These are phyloP conservation scores for Crotalus helleri DNA, from an alignment of 2,113 vertebrate genomes.

Conservation along the genomic window DNA sequence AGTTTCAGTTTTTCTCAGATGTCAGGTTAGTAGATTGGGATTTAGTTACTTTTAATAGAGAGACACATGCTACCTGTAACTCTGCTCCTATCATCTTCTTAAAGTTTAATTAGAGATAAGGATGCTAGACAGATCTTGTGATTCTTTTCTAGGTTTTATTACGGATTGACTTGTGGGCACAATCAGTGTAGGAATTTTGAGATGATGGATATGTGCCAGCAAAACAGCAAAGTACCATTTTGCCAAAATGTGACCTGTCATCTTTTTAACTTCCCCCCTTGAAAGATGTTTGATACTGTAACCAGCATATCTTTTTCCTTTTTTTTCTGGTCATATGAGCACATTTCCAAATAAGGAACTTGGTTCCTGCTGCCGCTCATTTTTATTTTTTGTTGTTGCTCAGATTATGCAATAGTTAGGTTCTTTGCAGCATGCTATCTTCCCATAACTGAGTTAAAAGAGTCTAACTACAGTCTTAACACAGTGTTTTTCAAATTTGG, in stretches of 20 bases:
- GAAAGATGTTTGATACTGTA: not conserved
- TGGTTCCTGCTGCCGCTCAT: not conserved
- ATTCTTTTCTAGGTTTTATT: not conserved
- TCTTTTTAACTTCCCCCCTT: not conserved
- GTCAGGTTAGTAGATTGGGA: conserved; percentile 6
- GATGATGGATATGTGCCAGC: not conserved
- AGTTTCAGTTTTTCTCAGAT: not conserved
- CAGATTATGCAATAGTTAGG: not conserved
- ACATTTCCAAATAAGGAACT: not conserved
- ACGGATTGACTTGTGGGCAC: not conserved
- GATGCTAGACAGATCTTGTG: not conserved
- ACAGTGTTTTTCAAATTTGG: not conserved
- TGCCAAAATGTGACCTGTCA: not conserved
- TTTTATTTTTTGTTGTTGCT: not conserved
- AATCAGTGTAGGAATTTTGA: not conserved
- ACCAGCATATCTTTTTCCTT: not conserved
- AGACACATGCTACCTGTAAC: not conserved
- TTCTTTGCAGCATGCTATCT: not conserved
- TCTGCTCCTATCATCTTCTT: conserved; percentile 18
- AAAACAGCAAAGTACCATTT: not conserved
- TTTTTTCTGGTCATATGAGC: not conserved
- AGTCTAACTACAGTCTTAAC: not conserved
- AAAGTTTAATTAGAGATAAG: conserved; percentile 37
- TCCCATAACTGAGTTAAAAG: not conserved
- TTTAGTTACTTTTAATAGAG: conserved; percentile 24